Evolutionary conservation across 2,888 invertebrate genomes (phyloP).

Genomic region (Apoderus coryli): DNA sequence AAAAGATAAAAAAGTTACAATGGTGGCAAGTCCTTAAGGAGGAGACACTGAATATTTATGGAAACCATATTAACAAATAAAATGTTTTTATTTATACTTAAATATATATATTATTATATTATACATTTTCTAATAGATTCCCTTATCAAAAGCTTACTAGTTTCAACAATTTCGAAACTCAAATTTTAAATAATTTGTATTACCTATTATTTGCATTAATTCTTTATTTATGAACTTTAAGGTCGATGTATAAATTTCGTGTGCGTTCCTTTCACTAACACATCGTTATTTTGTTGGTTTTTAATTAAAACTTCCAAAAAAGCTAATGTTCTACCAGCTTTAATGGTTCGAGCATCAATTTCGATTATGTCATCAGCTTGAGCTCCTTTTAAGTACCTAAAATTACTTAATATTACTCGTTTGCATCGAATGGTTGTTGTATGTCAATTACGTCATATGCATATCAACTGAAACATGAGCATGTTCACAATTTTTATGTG

Average conservation of each 20-base stretch:
- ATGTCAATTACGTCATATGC: conserved; percentile 55
- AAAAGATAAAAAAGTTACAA: too few species aligned
- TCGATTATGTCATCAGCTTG: conserved; percentile 62
- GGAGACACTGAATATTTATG: too few species aligned
- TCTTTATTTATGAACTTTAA: too few species aligned
- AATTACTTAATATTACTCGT: conserved; percentile 21
- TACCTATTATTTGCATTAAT: too few species aligned
- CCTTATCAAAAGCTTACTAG: too few species aligned
- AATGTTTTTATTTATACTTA: too few species aligned
- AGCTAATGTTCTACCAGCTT: conserved; percentile 64
- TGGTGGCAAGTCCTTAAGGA: too few species aligned
- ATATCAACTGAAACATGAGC: conserved; percentile 76
- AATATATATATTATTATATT: too few species aligned
- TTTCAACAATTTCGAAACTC: too few species aligned
- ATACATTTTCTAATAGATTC: too few species aligned
- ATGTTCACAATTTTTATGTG: conserved; percentile 37
- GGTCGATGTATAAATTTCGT: conserved; percentile 63
- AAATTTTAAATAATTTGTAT: too few species aligned
- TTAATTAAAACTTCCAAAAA: conserved; percentile 68
- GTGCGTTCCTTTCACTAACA: conserved; percentile 72
- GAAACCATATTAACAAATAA: too few species aligned
- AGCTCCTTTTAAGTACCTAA: conserved; percentile 64
- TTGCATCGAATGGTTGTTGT: neutral
- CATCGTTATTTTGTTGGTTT: conserved; percentile 54
- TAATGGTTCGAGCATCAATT: conserved; percentile 63